Base-by-base conservation (phyloP, 2,888 invertebrate species). In the Eulithis prunata region DNA sequence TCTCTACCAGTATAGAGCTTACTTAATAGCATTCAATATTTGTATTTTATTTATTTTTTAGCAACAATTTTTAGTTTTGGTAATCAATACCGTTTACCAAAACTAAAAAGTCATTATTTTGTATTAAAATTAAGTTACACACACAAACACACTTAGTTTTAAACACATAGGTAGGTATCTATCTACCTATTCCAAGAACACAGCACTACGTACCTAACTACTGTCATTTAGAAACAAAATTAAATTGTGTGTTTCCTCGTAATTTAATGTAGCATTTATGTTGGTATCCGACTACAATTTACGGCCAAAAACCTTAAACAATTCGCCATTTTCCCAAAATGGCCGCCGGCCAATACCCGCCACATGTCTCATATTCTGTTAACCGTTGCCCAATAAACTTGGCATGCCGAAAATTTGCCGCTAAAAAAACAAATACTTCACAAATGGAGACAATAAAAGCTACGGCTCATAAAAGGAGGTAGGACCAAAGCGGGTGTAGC, bases 391-490 rank as follows among this genome's bases (percentile, higher is more conserved):
- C 68, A 68, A 68, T 68, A 68, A 68, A 68, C 68, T 47, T 51
- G 69, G 68, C 65, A 64, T 51, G 71, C 62, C 69, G 58, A 70
- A 73, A 71, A 78, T 78, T 74, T 72, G 72, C 58, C 68, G 72
- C 73, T 66, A 70, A 76, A 81, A n/a, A 79, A 79, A 79, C 77
- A 77, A 80, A 80, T 78, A 73, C 75, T 66, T 70, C 68, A 71
- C 78, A 80, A 79, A 80, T 79, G 78, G 78, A 82, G 81, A 87
- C 88, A 88, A 88, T 89, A 86, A 81, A 84, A 80, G 80, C 79
- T 78, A 79, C 75, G 71, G 69, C 70, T 86, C 86, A 66, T 86
- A 84, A 79, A 88, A 68, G 89, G 87, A 70, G 53, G 75, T 70
- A 68, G 71, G 78, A 77, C 81, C 83, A 80, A 82, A 84, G 80